These are phyloP conservation scores for Exephanes ischioxanthus DNA, from an alignment of 2,888 invertebrate genomes.

Conservation along the genomic window DNA sequence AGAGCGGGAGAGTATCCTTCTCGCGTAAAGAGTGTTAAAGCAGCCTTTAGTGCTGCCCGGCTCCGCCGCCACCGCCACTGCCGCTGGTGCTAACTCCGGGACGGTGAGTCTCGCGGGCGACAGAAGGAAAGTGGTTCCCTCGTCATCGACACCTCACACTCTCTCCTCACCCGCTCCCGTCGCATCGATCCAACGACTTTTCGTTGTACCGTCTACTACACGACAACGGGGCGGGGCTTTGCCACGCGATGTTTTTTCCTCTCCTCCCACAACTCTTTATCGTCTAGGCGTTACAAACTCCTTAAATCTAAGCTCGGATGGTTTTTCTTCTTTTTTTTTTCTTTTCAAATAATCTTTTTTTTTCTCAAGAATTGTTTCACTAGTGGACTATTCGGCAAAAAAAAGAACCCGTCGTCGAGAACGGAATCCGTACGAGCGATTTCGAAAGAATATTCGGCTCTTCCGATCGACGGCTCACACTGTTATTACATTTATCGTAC, in stretches of 20 bases:
- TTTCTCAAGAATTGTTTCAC: neutral
- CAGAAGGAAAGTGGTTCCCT: conserved; percentile 27
- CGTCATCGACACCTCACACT: conserved; percentile 48
- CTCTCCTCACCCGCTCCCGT: conserved; percentile 35
- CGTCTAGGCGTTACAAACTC: conserved; percentile 23
- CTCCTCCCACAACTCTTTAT: conserved; percentile 6
- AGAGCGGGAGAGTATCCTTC: conserved; percentile 73
- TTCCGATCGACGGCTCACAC: neutral
- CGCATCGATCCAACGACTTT: conserved; percentile 63
- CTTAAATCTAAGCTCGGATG: conserved; percentile 31
- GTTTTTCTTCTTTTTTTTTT: conserved; percentile 24
- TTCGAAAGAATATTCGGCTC: neutral
- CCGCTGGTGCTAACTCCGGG: conserved; percentile 34
- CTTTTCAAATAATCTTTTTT: conserved; percentile 4
- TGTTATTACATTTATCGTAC: neutral
- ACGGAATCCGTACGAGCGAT: neutral
- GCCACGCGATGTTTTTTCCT: conserved; percentile 20
- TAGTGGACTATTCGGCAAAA: neutral
- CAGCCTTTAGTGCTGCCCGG: conserved; percentile 34
- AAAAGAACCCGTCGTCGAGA: no score
- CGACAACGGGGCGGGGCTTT: conserved; percentile 23
- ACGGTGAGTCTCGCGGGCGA: conserved; percentile 14
- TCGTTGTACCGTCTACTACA: conserved; percentile 18
- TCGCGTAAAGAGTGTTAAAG: conserved; percentile 48
- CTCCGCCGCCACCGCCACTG: conserved; percentile 35